Base-by-base conservation (phyloP, 2,888 invertebrate genomes). In the Monochamus alternatus region DNA sequence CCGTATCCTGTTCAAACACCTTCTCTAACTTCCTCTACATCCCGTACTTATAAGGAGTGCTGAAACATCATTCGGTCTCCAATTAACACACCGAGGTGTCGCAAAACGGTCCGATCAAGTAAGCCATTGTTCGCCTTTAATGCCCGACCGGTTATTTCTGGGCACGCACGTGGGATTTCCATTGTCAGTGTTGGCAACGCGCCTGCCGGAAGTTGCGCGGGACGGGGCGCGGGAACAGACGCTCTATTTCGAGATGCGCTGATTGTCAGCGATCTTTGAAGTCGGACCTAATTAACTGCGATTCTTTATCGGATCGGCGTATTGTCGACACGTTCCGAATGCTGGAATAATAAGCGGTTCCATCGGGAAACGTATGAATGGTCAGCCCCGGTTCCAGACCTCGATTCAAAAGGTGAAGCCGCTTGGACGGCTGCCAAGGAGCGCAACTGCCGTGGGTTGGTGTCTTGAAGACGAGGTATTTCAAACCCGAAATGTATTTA, bases 111-210 rank as follows among this genome's bases (percentile, higher is more conserved):
- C 81, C 81, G 75, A 82, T 83, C 83, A 83, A 84, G 78, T 82
- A 82, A 78, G 78, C 80, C 82, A 85, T 86, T 86, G 85, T 85
- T 84, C 83, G 82, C 81, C 74, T 78, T 68, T 76, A 79, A 81
- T 82, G 79, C 79, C 75, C 75, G 51, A 75, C 76, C 75, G 75
- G 81, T 82, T 86, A 86, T 86, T 86, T 86, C 82, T 75, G 81
- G 85, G 78, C 82, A 78, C 78, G 78, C 81, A 83, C 82, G 84
- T 84, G 86, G 87, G 87, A 86, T 87, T 88, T 87, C 88, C 87
- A 88, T 89, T 88, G 88, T 88, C 87, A 86, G 83, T 86, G 86
- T 87, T 89, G 88, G 88, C 88, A 88, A 80, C 79, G 85, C 82
- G 87, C 87, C 87, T 86, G 85, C 87, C 86, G 87, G 87, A 88